Evolutionary conservation across 1,140 invertebrate species (phyloP).

Genomic region (Lanistes nyassanus): DNA sequence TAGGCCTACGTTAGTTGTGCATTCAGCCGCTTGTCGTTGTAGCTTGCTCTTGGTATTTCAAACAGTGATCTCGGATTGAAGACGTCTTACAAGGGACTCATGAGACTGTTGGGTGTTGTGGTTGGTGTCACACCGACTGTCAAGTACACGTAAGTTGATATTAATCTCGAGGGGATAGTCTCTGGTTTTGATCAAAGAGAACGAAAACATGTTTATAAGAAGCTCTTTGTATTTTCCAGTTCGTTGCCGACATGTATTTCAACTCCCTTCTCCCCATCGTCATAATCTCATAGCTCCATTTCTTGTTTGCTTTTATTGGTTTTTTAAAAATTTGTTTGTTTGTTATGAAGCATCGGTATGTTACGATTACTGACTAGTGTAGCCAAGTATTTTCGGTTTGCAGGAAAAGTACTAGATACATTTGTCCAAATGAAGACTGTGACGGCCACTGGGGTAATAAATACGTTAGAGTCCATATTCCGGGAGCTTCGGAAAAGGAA

Average conservation of each 20-base stretch:
- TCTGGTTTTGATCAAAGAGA: neutral
- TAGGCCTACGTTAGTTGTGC: no score
- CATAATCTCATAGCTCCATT: neutral
- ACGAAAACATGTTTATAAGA: neutral
- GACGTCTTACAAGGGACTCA: slow-evolving; percentile 1
- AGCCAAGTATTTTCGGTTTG: neutral
- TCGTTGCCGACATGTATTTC: neutral
- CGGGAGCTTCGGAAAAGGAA: slow-evolving; percentile 54
- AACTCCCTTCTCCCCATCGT: neutral
- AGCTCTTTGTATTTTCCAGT: neutral
- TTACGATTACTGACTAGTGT: no score
- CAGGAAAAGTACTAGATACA: slow-evolving; percentile 49
- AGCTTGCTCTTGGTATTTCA: neutral
- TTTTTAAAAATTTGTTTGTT: no score
- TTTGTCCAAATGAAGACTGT: slow-evolving; percentile 46
- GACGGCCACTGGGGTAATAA: slow-evolving; percentile 48
- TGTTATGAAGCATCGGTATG: no score
- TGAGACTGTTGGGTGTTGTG: slow-evolving; percentile 37
- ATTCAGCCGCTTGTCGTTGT: no score
- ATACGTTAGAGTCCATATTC: slow-evolving; percentile 51
- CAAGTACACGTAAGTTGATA: slow-evolving; percentile 48
- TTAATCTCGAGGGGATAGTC: neutral
- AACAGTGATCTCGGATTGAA: neutral
- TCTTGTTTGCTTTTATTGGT: neutral
- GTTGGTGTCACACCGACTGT: slow-evolving; percentile 39